Evolutionary conservation across 2,113 vertebrate genomes (phyloP).

Genomic region (Pelodiscus sinensis): DNA sequence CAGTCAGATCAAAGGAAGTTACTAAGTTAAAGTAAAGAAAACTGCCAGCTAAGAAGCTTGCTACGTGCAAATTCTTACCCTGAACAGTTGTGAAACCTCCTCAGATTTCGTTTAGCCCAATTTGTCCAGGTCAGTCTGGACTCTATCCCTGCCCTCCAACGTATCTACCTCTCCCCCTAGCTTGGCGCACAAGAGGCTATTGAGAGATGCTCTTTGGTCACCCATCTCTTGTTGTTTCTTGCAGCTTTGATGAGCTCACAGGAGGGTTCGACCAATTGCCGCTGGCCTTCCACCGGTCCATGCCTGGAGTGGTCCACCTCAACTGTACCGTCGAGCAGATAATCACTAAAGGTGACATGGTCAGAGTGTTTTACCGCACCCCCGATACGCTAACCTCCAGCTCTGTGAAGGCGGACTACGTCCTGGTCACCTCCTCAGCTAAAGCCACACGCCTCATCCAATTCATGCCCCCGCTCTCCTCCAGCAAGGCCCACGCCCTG

Average conservation of each 20-base stretch:
- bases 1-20: too few species aligned
- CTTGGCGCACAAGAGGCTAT: too few species aligned
- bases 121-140: too few species aligned
- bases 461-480: slow-evolving; percentile 79
- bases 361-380: neutral
- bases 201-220: neutral
- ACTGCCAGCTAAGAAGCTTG: too few species aligned
- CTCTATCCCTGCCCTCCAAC: too few species aligned
- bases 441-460: slow-evolving; percentile 82
- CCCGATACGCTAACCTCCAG: fast-evolving
- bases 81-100: too few species aligned
- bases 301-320: neutral
- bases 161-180: too few species aligned
- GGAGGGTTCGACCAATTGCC: slow-evolving; percentile 71
- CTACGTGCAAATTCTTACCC: too few species aligned
- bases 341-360: neutral
- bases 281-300: neutral
- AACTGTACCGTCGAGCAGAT: slow-evolving; percentile 34
- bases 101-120: too few species aligned
- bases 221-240: neutral
- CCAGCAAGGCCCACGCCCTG: slow-evolving; percentile 78
- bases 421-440: slow-evolving; percentile 79
- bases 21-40: too few species aligned
- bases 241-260: slow-evolving; percentile 55
- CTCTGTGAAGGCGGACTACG: slow-evolving; percentile 51